These are phyloP conservation scores for Nemotelus pantherinus DNA, from an alignment of 2,888 invertebrate genomes.

Conservation along the genomic window DNA sequence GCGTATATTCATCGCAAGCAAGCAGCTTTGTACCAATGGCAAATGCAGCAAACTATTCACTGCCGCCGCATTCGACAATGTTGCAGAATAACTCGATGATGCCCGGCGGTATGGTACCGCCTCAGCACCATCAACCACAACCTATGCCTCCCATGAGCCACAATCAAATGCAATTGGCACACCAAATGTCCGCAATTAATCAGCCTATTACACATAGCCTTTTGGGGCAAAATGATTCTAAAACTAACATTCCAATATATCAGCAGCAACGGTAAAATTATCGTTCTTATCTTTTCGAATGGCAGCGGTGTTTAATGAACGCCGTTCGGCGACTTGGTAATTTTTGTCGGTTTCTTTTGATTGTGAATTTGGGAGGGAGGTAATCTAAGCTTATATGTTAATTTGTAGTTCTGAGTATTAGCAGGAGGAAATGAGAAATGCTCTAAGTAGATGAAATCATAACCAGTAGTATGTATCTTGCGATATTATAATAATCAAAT, in stretches of 20 bases:
- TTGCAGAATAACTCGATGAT: conserved; percentile 20
- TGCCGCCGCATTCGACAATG: conserved; percentile 36
- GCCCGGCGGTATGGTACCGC: conserved; percentile 15
- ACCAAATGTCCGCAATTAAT: conserved; percentile 53
- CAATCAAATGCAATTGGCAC: conserved; percentile 45
- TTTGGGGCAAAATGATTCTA: conserved; percentile 61
- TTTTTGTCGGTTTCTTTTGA: too few relatives aligned
- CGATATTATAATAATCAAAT: too few relatives aligned
- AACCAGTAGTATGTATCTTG: too few relatives aligned
- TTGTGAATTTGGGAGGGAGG: too few relatives aligned
- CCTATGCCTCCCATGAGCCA: conserved; percentile 47
- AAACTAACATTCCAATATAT: conserved; percentile 64
- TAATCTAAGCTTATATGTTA: too few relatives aligned
- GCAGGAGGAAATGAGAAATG: too few relatives aligned
- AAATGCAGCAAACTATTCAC: neutral
- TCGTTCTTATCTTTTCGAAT: neutral
- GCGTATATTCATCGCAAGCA: conserved; percentile 28
- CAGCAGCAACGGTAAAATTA: conserved; percentile 64
- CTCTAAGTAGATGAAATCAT: too few relatives aligned
- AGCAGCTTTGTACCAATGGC: conserved; percentile 34
- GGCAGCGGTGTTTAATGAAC: neutral
- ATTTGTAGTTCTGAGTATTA: too few relatives aligned
- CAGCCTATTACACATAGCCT: conserved; percentile 58
- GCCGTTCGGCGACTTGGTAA: too few relatives aligned
- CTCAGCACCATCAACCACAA: conserved; percentile 35